These are phyloP conservation scores for Thereva nobilitata DNA, from an alignment of 2,888 invertebrate species.

Conservation along the genomic window DNA sequence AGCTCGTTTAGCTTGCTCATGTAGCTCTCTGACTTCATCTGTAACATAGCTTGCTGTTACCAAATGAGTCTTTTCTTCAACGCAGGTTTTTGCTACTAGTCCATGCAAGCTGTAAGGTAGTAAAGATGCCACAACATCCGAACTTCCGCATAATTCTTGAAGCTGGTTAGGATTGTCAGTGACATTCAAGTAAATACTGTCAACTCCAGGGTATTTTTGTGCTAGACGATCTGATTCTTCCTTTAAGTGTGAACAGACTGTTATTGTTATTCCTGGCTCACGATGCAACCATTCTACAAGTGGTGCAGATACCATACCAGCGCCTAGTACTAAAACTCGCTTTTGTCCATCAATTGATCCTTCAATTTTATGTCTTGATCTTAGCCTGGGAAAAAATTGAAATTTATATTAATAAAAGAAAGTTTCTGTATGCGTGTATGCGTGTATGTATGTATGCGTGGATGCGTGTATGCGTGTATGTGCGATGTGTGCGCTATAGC, in stretches of 20 bases:
- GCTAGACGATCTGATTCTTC: conserved; percentile 88
- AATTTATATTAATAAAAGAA: too few relatives aligned
- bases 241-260: conserved; percentile 84
- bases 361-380: conserved; percentile 75
- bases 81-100: conserved; percentile 82
- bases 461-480: too few relatives aligned
- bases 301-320: conserved; percentile 93
- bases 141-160: conserved; percentile 71
- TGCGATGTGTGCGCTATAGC: too few relatives aligned
- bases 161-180: conserved; percentile 70
- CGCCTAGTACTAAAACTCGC: conserved; percentile 87
- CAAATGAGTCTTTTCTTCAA: conserved; percentile 84
- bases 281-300: conserved; percentile 91
- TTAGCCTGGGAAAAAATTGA: conserved; percentile 56
- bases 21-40: conserved; percentile 77
- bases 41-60: conserved; percentile 96
- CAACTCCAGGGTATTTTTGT: conserved; percentile 73
- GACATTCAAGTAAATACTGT: conserved; percentile 82
- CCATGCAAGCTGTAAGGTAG: conserved; percentile 91
- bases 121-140: conserved; percentile 82
- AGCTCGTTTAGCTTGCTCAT: conserved; percentile 83
- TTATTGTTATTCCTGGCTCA: conserved; percentile 79
- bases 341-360: conserved; percentile 66
- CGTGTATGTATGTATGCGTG: too few relatives aligned
- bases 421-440: too few relatives aligned